Evolutionary conservation across 2,113 vertebrate species (phyloP).

Genomic region (Tenrec ecaudatus): DNA sequence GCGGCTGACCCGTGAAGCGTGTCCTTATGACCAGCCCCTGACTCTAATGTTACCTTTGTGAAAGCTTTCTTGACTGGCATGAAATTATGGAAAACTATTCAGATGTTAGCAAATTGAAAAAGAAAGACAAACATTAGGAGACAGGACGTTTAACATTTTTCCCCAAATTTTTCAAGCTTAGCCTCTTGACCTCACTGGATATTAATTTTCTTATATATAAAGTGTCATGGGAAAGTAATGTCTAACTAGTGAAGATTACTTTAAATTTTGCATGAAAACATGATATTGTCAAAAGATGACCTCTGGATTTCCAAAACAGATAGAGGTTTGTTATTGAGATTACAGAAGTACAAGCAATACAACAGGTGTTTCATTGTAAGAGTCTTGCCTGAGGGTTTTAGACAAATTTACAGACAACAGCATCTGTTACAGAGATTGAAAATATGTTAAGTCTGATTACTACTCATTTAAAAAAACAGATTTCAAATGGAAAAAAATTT

Average conservation of each 20-base stretch:
- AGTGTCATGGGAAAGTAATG: neutral
- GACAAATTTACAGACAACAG: neutral
- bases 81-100: constrained; percentile 48
- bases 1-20: constrained; percentile 25
- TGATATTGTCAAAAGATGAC: neutral
- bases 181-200: neutral
- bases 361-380: constrained; percentile 38
- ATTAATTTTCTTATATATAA: neutral
- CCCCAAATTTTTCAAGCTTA: neutral
- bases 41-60: constrained; percentile 53
- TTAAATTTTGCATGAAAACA: constrained; percentile 28
- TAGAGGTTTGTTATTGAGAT: neutral
- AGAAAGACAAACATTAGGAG: neutral
- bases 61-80: constrained; percentile 6
- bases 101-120: constrained; percentile 9
- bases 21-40: constrained; percentile 1
- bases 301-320: neutral
- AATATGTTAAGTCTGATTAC: neutral
- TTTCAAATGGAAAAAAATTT: neutral
- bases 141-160: neutral
- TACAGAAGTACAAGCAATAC: neutral
- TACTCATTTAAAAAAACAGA: neutral
- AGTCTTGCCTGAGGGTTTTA: constrained; percentile 6
- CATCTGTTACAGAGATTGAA: constrained; percentile 39
- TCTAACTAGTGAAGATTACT: constrained; percentile 4